These are phyloP conservation scores for Zapornia atra DNA, from an alignment of 2,113 vertebrate species.

Conservation along the genomic window DNA sequence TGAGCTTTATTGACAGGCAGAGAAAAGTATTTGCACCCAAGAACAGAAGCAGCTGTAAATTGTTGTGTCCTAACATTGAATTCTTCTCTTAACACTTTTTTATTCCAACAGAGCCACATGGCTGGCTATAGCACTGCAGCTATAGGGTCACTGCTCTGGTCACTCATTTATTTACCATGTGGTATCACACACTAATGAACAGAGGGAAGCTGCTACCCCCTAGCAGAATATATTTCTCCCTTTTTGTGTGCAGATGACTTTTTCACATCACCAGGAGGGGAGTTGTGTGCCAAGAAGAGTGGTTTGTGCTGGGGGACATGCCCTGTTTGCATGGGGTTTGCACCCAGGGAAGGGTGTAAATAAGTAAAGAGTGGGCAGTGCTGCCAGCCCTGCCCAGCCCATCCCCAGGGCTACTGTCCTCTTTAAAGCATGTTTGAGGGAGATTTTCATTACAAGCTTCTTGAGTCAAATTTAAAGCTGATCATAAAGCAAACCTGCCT, in stretches of 20 bases:
- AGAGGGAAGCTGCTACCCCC: accelerated
- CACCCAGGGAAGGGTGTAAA: neutral
- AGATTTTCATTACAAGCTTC: neutral
- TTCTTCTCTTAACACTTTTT: neutral
- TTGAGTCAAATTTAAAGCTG: neutral
- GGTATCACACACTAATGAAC: neutral
- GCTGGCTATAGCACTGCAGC: neutral
- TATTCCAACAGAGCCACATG: neutral
- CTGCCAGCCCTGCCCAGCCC: neutral
- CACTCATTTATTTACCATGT: neutral
- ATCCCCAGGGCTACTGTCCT: neutral
- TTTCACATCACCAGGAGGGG: neutral
- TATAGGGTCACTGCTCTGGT: neutral
- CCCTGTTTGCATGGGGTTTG: neutral
- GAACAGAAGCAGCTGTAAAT: neutral
- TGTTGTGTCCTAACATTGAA: neutral
- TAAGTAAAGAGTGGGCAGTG: neutral
- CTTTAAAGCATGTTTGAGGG: neutral
- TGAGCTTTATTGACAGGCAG: neutral
- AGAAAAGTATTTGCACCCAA: neutral
- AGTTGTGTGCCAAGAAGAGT: neutral
- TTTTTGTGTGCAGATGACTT: neutral
- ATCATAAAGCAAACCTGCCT: neutral
- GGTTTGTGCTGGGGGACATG: neutral
- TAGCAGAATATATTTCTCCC: neutral